Base-by-base conservation (phyloP, 1,140 invertebrate species). In the Teleogryllus occipitalis region DNA sequence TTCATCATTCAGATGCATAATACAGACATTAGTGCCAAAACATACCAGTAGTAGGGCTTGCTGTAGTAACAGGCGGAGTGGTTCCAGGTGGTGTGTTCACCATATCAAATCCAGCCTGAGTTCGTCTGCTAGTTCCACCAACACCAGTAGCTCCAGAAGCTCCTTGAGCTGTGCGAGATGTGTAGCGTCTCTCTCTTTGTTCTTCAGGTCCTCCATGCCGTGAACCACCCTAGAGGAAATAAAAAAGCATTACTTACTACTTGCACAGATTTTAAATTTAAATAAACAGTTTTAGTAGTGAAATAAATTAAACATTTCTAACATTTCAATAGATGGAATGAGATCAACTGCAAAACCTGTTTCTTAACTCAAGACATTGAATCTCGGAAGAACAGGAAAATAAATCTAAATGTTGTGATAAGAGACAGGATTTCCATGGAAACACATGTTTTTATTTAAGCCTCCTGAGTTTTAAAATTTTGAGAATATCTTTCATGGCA, bases 201-300 rank as follows among this genome's bases (percentile, higher is more conserved):
- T 83, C 83, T 76, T 84, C 83, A 46, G 78, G 80, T 75, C 81
- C 81, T 39, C 82, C 83, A 80, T 83, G 82, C 73, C 82, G 81
- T 81, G 83, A 83, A 79, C 82, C 83, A 81, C 83, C 83, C 83
- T 84, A 77, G 27, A 39, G 27, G 27, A 39, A 22, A 46, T 75
- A 75, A 12, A 75, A 12, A 46, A 75, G 21, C 15, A 18, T 15
- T 73, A 6, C 72, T 21, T 73, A 21, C 4, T 15, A 21, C 15
- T 73, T 73, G 15, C 15, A 73, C 72, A 73, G 15, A 18, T 73
- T 73, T 73, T 73, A 15, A 18, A 18, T 3, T 2, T 4, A 21
- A 73, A 73, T 2, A 21, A 18, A 73, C 15, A 73, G 72, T 18
- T 4, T 4, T 73, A 73, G 21, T 18, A 21, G 15, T 73, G 72